Conservation (phyloP, 2,113 vertebrate genomes). For the Clarias batrachus region DNA sequence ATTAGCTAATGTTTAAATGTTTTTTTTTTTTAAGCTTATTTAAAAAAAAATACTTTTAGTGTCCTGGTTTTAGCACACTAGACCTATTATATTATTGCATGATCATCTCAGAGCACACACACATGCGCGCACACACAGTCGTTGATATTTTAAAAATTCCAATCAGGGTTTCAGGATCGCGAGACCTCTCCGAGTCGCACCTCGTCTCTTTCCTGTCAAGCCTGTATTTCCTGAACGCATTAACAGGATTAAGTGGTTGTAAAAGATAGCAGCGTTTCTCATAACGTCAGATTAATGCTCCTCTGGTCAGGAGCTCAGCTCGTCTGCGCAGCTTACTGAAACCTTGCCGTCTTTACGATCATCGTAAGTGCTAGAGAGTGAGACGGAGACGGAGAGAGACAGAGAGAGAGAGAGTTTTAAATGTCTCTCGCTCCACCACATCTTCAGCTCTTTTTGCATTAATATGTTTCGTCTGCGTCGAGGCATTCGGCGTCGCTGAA, state of each 20-base stretch:
- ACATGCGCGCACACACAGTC: neutral
- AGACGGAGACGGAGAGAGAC: neutral
- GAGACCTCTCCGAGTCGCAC: neutral
- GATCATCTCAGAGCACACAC: neutral
- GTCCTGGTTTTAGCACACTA: neutral
- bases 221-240: neutral
- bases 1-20: neutral
- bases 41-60: no score
- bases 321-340: neutral
- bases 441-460: neutral
- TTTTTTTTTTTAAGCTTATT: no score
- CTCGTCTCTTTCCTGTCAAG: neutral
- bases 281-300: neutral
- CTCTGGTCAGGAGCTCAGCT: neutral
- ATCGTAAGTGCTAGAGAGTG: neutral
- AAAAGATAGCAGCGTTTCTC: neutral
- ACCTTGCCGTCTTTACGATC: neutral
- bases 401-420: neutral
- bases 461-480: neutral
- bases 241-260: neutral
- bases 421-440: neutral
- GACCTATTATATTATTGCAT: neutral
- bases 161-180: neutral
- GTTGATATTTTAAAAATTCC: neutral
- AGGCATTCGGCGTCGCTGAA: neutral